phyloP scores from a whole-genome alignment of 2,113 vertebrate species.

The Notarius lentiginosus region DNA sequence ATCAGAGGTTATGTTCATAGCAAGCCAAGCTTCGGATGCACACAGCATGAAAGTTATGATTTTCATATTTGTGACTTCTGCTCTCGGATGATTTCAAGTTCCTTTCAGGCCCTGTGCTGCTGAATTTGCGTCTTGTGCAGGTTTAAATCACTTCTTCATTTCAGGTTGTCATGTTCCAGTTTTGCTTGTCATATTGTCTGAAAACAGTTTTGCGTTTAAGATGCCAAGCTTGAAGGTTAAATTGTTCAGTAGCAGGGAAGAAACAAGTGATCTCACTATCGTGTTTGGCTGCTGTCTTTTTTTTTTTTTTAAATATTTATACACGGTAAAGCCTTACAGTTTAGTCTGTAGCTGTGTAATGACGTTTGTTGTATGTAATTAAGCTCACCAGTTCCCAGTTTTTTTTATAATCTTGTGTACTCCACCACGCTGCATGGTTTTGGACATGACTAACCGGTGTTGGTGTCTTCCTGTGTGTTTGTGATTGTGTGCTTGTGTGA shows the following conservation, averaged over 20 bases:
- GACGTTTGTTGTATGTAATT: neutral
- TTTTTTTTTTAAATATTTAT: neutral
- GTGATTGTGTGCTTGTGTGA: slow-evolving; percentile 36
- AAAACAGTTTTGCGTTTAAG: neutral
- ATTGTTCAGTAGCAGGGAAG: neutral
- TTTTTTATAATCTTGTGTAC: neutral
- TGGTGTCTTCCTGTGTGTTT: slow-evolving; percentile 20
- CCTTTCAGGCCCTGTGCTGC: neutral
- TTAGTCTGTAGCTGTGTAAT: neutral
- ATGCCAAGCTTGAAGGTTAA: neutral
- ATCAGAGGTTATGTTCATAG: neutral
- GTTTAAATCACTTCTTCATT: neutral
- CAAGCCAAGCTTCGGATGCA: neutral
- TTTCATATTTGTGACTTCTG: neutral
- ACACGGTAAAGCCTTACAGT: neutral
- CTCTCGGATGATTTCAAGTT: neutral
- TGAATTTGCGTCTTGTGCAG: slow-evolving; percentile 19
- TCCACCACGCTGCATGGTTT: slow-evolving; percentile 27
- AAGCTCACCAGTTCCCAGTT: neutral
- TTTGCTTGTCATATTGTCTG: neutral
- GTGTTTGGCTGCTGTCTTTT: no score
- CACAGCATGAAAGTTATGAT: no score
- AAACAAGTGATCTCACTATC: neutral
- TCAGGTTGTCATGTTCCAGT: neutral
- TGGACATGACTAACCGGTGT: slow-evolving; percentile 17